These are phyloP conservation scores for Tetranychus piercei DNA, from an alignment of 2,888 invertebrate genomes.

Conservation along the genomic window DNA sequence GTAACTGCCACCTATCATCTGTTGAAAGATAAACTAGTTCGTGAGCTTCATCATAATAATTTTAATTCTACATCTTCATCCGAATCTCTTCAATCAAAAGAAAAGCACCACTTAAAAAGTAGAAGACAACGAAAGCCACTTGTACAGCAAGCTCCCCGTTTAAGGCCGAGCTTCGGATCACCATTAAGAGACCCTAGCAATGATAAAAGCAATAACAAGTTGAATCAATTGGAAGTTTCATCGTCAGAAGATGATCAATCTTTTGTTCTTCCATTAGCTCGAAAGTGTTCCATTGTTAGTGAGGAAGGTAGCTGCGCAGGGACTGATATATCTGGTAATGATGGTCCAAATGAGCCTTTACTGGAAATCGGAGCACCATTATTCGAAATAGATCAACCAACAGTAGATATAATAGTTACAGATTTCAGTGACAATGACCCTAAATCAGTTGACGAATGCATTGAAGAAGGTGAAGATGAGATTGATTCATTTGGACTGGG, in stretches of 20 bases:
- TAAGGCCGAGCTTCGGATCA: background rate
- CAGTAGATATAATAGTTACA: constrained; percentile 21
- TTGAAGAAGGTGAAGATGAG: background rate
- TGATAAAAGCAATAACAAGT: constrained; percentile 8
- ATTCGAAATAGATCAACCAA: constrained; percentile 6
- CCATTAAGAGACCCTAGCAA: background rate
- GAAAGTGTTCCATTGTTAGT: constrained; percentile 28
- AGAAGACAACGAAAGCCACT: constrained; percentile 12
- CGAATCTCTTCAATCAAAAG: background rate
- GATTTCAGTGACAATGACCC: constrained; percentile 17
- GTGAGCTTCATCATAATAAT: constrained; percentile 13
- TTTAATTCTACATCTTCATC: constrained; percentile 10
- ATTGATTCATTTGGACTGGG: background rate
- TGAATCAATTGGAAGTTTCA: background rate
- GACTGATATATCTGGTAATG: constrained; percentile 13
- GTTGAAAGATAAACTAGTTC: constrained; percentile 21
- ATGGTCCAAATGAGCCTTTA: background rate
- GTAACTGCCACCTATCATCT: constrained; percentile 23
- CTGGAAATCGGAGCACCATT: background rate
- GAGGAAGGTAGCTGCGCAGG: constrained; percentile 25
- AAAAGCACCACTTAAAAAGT: constrained; percentile 8
- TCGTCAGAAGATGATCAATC: background rate
- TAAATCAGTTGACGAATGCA: constrained; percentile 9
- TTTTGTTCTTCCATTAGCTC: constrained; percentile 23
- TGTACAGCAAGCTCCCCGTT: constrained; percentile 15